Evolutionary conservation across 53 echinoderm and acorn worm species (phyloP).

Genomic region (Stichopus horrens): DNA sequence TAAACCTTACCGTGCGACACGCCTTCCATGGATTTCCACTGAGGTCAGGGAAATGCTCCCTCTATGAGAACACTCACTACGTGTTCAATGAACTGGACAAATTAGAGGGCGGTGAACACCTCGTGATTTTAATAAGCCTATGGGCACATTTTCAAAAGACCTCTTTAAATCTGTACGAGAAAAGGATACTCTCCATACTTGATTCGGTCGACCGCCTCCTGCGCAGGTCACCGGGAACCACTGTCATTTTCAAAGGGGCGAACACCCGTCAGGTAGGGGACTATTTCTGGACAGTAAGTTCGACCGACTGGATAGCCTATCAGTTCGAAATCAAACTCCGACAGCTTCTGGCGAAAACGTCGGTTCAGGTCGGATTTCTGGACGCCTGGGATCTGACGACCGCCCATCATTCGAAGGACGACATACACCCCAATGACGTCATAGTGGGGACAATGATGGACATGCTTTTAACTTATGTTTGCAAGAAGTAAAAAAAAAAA

Average conservation of each 20-base stretch:
- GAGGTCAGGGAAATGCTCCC: not conserved
- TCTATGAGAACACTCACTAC: not conserved
- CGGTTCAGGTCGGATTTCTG: not conserved
- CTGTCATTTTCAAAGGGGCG: conserved; percentile 17
- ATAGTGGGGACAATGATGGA: conserved; percentile 16
- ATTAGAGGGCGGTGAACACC: not conserved
- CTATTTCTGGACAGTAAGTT: not conserved
- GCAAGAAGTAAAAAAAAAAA: not conserved
- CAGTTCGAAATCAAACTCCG: conserved; percentile 6
- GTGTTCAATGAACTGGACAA: conserved; percentile 12
- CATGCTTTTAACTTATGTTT: not conserved
- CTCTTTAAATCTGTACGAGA: not conserved
- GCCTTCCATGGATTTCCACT: not conserved
- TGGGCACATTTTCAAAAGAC: conserved; percentile 36
- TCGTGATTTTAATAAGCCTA: not conserved
- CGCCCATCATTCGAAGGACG: not conserved
- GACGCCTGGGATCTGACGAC: not conserved
- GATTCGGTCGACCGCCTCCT: not conserved
- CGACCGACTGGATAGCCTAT: conserved; percentile 17
- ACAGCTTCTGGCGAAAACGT: not conserved
- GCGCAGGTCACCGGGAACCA: not conserved
- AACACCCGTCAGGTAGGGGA: not conserved
- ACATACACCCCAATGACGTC: not conserved
- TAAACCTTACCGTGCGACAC: not conserved
- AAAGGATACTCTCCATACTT: not conserved